Base-by-base conservation (phyloP, 2,113 vertebrate species). In the Gobiocypris rarus region DNA sequence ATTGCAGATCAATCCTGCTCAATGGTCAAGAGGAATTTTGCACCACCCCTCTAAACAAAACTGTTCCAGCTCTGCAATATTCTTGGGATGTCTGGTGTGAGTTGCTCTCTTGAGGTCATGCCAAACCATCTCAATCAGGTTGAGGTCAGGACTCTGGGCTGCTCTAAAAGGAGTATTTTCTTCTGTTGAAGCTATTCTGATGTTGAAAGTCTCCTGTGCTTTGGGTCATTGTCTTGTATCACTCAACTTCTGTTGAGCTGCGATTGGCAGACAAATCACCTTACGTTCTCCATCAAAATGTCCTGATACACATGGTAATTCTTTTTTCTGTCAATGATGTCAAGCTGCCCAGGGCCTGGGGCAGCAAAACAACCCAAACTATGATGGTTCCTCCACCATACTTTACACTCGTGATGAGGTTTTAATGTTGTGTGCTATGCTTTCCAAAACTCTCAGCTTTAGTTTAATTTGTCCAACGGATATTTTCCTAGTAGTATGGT, bases 41-140 rank as follows among this genome's bases (percentile, higher is more conserved):
- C 22, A 3, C 34, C 75, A 41, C 31, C 34, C 34, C 75, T 58
- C 75, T 58, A 41, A 41, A 38, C 15, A 43, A 71, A 74, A n/a
- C 41, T 19, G 28, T 38, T 38, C 34, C 52, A 77, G 50, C 7
- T 17, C 15, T 15, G 48, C 26, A 52, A 17, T 58, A 56, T 52
- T 38, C 50, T 59, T 77, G 10, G 31, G 75, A 77, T 38, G 28
- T 34, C 75, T 77, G 54, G 52, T 59, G 75, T 77, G 54, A 77
- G 58, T 38, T 38, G 28, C 38, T 77, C 52, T 77, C 31, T 45
- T 75, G 43, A 58, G 75, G 50, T 77, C 54, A 59, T 13, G 22
- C 75, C 54, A 77, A 58, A 75, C 73, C 73, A 26, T 73, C 70
- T 73, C 70, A 73, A 43, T 73, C 70, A 73, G 70, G 70, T 31